Evolutionary conservation across 2,888 invertebrate genomes (phyloP), one percentile per base, ranked within the genome.

Genomic region (Drosophila limbata): DNA sequence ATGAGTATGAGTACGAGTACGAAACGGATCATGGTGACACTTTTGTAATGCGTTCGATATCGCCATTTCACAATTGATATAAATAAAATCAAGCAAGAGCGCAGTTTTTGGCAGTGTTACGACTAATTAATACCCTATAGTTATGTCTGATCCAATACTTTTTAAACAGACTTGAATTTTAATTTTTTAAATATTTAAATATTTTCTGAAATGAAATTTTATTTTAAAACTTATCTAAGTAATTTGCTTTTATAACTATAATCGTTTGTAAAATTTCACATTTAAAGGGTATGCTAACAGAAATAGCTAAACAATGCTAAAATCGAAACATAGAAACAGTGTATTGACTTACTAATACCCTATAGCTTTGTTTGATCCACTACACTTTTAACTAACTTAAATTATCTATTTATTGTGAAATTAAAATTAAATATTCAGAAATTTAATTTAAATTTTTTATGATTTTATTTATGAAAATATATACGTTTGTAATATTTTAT

Each of bases 1-100:
- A 25, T 25, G 25, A 6, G 25, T 33, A n/a, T 10, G 51, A 28
- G 15, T 35, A 21, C 17, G 45, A 51, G 59, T 42, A 42, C 66
- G 51, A 48, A 57, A 47, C 52, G 83, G 70, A 71, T 71, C 59
- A 51, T 67, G 39, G 65, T 66, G 76, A 74, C 74, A 77, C 50
- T 63, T 57, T 42, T 62, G 64, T 61, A 64, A 81, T 77, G 74
- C 51, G 62, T 64, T 70, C 50, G 85, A 80, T 85, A 88, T 81
- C 81, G 62, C 61, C 64, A 69, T 77, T 76, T 77, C 77, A 70
- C 47, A 77, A 73, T 65, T 71, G 66, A 67, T 77, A 62, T 55
- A 57, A 35, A 47, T 21, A 35, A 19, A 33, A 44, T 45, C 42
- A 51, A 35, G 17, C 1, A 28, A 31, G 56, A 37, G 55, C 25